Conservation (phyloP, 2,797 vertebrate species). For the Parotocinclus haroldoi region DNA sequence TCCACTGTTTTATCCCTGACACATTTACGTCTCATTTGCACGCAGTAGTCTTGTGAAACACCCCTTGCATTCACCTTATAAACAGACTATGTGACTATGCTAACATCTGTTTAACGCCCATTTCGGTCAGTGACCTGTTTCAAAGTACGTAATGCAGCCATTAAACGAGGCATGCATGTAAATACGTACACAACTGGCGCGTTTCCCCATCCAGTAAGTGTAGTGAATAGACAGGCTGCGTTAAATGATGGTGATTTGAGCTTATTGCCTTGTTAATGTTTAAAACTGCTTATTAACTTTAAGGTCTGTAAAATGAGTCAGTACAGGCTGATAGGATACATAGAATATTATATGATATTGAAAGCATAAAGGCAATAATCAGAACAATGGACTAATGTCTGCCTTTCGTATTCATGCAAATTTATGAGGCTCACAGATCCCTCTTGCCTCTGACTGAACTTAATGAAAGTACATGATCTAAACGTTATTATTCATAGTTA, state of each 20-base stretch:
- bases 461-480: conserved; percentile 35
- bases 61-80: too few species aligned
- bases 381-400: conserved; percentile 33
- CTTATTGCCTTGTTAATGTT: too few species aligned
- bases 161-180: not conserved
- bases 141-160: too few species aligned
- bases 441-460: conserved; percentile 24
- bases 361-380: conserved; percentile 38
- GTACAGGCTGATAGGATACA: conserved; percentile 24
- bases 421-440: conserved; percentile 41
- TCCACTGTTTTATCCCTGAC: too few species aligned
- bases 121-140: too few species aligned
- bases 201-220: not conserved
- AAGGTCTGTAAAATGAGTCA: conserved; percentile 21
- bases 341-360: conserved; percentile 24
- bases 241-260: too few species aligned
- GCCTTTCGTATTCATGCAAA: conserved; percentile 42
- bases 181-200: not conserved
- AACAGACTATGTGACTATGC: too few species aligned
- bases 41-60: too few species aligned
- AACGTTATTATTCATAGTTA: too few species aligned
- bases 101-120: too few species aligned
- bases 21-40: too few species aligned
- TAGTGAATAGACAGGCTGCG: conserved; percentile 1
- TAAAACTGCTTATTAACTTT: conserved; percentile 21